Conservation (phyloP, 2,888 invertebrate species). For the Macrophya annulata region DNA sequence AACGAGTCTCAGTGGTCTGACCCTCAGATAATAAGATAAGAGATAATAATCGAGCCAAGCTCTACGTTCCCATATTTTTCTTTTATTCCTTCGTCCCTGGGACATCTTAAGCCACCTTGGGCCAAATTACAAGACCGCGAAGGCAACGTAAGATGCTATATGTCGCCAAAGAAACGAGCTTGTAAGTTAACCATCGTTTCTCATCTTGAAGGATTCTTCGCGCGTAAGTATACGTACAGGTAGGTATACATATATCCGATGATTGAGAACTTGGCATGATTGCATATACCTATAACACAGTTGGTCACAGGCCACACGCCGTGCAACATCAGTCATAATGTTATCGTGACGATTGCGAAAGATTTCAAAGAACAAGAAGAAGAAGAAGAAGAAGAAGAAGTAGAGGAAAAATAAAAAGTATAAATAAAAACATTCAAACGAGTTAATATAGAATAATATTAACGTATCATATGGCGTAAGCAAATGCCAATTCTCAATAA, state of each 20-base stretch:
- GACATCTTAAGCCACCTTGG: constrained; percentile 46
- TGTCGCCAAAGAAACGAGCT: constrained; percentile 30
- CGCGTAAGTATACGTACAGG: background rate
- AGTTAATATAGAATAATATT: constrained; percentile 32
- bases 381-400: background rate
- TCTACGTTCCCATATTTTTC: constrained; percentile 21
- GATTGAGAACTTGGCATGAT: constrained; percentile 11
- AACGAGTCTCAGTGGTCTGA: background rate
- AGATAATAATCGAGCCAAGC: constrained; percentile 46
- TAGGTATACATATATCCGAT: background rate
- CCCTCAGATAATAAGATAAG: constrained; percentile 39
- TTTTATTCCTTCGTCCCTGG: constrained; percentile 50
- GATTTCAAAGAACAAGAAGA: background rate
- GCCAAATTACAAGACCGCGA: constrained; percentile 49
- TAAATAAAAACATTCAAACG: background rate
- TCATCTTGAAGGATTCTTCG: constrained; percentile 38
- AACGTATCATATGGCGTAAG: background rate
- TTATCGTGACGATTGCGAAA: constrained; percentile 16
- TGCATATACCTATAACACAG: background rate
- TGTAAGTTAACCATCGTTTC: constrained; percentile 45
- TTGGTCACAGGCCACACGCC: constrained; percentile 37
- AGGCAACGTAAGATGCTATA: constrained; percentile 54
- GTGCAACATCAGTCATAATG: constrained; percentile 26
- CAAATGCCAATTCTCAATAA: constrained; percentile 31
- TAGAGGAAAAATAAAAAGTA: background rate